Evolutionary conservation across 1,140 invertebrate genomes (phyloP), one percentile per base, ranked within the genome.

Genomic region (Anadara kagoshimensis): DNA sequence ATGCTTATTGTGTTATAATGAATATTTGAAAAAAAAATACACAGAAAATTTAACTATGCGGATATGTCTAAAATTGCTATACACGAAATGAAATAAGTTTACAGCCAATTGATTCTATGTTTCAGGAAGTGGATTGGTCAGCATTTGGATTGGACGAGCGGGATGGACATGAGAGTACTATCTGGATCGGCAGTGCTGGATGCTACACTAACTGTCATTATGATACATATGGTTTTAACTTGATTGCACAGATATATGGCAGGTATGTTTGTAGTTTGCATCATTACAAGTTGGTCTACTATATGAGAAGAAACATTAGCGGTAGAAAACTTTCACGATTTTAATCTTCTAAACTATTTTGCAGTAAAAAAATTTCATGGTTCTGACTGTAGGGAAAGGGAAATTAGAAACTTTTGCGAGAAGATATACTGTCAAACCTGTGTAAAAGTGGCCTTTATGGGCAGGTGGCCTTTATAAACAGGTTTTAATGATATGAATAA

Each of bases 171-270:
- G 92, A 96, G 64, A 95, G 93, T 58, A 96, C 95, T 45, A 90
- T 98, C 16, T 99, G 97, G 97, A 92, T 98, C 69, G 96, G 97
- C 29, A 95, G 93, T 75, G 90, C 91, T 84, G 95, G 95, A 16
- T 93, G 96, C 29, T 95, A 97, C 86, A 98, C 97, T 1, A 95
- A 96, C 41, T 97, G 96, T 76, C 97, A 99, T 90, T 93, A 94
- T 86, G 97, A 99, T 88, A 95, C 96, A 3, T 98, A 98, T 91
- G 97, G 96, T 0, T 95, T 93, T 79, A 99, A 98, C 90, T 92
- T 98, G 82, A 93, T 98, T 24, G 94, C 93, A 59, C 97, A 99
- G 91, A 90, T 97, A 64, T 91, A 92, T 90, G 97, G 97, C 84
- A 94, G 92, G 95, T 95, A 89, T 87, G 87, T 80, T 69, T 26